Evolutionary conservation across 2,113 vertebrate genomes (phyloP).

Genomic region (Ctenodactylus gundi): DNA sequence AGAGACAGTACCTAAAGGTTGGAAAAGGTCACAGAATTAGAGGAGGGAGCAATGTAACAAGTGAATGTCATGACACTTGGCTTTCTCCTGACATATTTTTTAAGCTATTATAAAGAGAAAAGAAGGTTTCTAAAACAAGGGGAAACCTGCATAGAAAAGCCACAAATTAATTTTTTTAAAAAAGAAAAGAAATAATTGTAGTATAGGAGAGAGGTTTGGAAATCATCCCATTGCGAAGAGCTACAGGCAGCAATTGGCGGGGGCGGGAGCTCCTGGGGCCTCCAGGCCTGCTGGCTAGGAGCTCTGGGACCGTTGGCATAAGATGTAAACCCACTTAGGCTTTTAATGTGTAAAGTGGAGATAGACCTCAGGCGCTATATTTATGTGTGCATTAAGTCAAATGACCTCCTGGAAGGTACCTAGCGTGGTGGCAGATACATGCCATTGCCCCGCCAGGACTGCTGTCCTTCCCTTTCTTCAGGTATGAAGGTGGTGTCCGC

Average conservation of each 20-base stretch:
- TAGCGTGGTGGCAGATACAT: fast-evolving
- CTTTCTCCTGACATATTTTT: background rate
- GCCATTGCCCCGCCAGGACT: fast-evolving
- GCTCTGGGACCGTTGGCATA: background rate
- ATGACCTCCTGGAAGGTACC: fast-evolving
- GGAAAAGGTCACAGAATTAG: background rate
- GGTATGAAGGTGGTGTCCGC: background rate
- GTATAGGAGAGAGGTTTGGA: background rate
- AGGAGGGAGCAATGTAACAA: background rate
- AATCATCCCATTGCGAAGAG: background rate
- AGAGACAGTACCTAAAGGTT: too few species aligned
- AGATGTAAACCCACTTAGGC: background rate
- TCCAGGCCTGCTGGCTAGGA: background rate
- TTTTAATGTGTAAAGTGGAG: background rate
- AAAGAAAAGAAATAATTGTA: too few species aligned
- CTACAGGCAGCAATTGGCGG: too few species aligned
- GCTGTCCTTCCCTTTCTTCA: too few species aligned
- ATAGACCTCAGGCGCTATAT: fast-evolving
- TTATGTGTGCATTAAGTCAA: background rate
- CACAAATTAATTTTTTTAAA: too few species aligned
- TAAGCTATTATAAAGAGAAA: background rate
- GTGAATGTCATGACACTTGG: too few species aligned
- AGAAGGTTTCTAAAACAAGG: background rate
- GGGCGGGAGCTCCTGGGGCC: too few species aligned
- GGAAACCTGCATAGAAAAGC: background rate